Evolutionary conservation across 2,113 vertebrate genomes (phyloP).

Genomic region (Albula glossodonta): DNA sequence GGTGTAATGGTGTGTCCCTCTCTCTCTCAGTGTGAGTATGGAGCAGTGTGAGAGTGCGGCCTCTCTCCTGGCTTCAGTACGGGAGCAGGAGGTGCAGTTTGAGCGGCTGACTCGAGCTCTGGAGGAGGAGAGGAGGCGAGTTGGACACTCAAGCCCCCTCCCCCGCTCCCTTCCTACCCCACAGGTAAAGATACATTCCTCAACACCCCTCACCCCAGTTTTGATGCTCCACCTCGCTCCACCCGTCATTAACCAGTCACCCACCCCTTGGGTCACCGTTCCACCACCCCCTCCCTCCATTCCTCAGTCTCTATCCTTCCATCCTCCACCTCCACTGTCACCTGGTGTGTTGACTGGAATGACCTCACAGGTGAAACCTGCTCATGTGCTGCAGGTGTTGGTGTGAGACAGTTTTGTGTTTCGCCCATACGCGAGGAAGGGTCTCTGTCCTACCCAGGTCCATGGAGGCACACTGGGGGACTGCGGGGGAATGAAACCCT

Average conservation of each 20-base stretch:
- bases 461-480: too few relatives aligned
- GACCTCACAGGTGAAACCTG: neutral
- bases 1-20: constrained; percentile 41
- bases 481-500: too few relatives aligned
- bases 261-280: too few relatives aligned
- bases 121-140: constrained; percentile 96
- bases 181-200: constrained; percentile 80
- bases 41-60: constrained; percentile 93
- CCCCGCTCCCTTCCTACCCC: constrained; percentile 88
- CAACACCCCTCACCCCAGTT: neutral
- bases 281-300: too few relatives aligned
- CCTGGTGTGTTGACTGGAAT: neutral
- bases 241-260: constrained; percentile 6
- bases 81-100: constrained; percentile 99
- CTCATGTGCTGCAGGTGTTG: too few relatives aligned
- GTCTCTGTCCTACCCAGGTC: too few relatives aligned
- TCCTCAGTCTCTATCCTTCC: neutral
- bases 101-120: constrained; percentile 98
- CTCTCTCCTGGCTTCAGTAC: constrained; percentile 99
- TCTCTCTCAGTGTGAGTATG: constrained; percentile 88
- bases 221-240: neutral
- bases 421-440: too few relatives aligned
- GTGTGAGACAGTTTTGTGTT: neutral
- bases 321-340: neutral
- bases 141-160: constrained; percentile 90